Evolutionary conservation across 2,888 invertebrate species (phyloP).

Genomic region (Ophonus ardosiacus): DNA sequence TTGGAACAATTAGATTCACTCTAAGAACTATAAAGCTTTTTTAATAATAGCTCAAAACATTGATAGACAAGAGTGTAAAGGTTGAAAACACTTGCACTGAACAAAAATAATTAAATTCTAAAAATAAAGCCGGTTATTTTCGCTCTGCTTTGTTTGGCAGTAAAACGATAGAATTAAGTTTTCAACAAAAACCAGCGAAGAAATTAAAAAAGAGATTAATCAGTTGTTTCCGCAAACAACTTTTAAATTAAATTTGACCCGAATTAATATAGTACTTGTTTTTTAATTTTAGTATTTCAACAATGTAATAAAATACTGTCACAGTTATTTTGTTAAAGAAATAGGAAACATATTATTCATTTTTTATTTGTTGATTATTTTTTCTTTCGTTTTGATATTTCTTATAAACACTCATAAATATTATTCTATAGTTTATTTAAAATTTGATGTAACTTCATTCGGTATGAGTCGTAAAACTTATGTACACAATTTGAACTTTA

Average conservation of each 20-base stretch:
- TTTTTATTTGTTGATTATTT: not conserved
- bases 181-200: constrained; percentile 25
- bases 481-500: constrained; percentile 18
- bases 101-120: constrained; percentile 54
- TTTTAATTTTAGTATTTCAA: constrained; percentile 3
- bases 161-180: constrained; percentile 32
- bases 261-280: not conserved
- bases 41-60: not conserved
- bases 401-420: not conserved
- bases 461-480: not conserved
- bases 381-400: not conserved
- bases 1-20: not conserved
- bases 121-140: constrained; percentile 38
- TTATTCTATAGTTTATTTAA: constrained; percentile 14
- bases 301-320: not conserved
- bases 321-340: not conserved
- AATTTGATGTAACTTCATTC: not conserved
- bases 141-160: constrained; percentile 42
- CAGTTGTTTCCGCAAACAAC: constrained; percentile 19
- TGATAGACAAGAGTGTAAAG: constrained; percentile 27
- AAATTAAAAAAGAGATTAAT: constrained; percentile 33
- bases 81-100: constrained; percentile 27
- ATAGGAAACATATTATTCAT: no score
- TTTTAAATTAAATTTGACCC: constrained; percentile 13
- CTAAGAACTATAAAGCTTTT: not conserved